Percentiles rank a stretch among this genome's conserved stretches.
Evolutionary conservation across 1,140 invertebrate species (phyloP).

Genomic region (Macrotrachela quadricornifera): DNA sequence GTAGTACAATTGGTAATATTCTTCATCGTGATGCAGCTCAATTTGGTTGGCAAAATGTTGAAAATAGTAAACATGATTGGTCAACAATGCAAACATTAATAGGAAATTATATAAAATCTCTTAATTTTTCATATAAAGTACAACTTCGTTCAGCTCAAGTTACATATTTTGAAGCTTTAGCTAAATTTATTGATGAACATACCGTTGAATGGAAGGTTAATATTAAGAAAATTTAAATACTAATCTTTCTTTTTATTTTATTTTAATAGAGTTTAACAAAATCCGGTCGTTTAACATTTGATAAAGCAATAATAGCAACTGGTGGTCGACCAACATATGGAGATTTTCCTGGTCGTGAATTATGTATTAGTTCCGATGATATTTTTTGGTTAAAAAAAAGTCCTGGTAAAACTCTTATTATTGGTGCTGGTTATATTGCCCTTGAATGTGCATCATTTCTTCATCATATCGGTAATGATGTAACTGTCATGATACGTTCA

Average conservation of each 20-base stretch:
- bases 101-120: slow-evolving; percentile 37
- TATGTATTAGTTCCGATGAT: slow-evolving; percentile 48
- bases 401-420: slow-evolving; percentile 74
- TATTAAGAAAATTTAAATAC: too few species aligned
- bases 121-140: slow-evolving; percentile 42
- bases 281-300: slow-evolving; percentile 42
- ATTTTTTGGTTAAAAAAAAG: slow-evolving; percentile 63
- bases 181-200: slow-evolving; percentile 50
- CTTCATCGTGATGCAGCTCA: slow-evolving; percentile 48
- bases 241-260: neutral
- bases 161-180: slow-evolving; percentile 72
- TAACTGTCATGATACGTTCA: slow-evolving; percentile 70
- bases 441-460: slow-evolving; percentile 89
- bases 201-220: slow-evolving; percentile 41
- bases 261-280: neutral
- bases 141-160: slow-evolving; percentile 44
- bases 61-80: slow-evolving; percentile 24
- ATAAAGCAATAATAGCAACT: slow-evolving; percentile 68
- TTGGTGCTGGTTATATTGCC: slow-evolving; percentile 84
- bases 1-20: slow-evolving; percentile 54
- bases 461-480: slow-evolving; percentile 60
- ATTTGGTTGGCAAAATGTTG: slow-evolving; percentile 51
- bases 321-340: slow-evolving; percentile 39
- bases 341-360: neutral
- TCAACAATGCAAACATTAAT: slow-evolving; percentile 34